These are phyloP conservation scores for Dolichotis patagonum DNA, from an alignment of 2,113 vertebrate genomes.

Conservation along the genomic window DNA sequence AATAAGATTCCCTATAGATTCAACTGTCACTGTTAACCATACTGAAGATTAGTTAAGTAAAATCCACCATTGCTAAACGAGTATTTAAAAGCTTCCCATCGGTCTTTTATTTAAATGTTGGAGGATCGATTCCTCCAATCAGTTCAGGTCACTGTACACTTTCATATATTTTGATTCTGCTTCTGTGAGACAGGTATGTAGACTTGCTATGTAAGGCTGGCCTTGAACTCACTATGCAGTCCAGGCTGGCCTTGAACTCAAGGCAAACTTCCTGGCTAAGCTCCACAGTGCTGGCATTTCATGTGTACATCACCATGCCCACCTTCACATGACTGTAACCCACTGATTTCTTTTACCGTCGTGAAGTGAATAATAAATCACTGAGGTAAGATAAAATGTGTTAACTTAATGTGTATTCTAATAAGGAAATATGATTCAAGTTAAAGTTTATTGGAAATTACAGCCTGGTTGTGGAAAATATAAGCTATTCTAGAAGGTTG, in stretches of 20 bases:
- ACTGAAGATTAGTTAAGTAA: conserved; percentile 20
- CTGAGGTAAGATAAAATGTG: conserved; percentile 16
- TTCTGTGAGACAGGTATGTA: background rate
- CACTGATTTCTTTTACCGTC: background rate
- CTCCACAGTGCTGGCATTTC: background rate
- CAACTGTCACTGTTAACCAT: background rate
- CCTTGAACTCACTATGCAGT: background rate
- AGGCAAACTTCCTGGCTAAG: background rate
- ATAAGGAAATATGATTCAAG: background rate
- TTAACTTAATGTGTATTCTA: background rate
- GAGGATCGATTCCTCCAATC: background rate
- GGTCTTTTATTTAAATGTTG: conserved; percentile 15
- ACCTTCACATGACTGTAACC: background rate
- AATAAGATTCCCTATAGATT: background rate
- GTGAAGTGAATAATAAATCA: background rate
- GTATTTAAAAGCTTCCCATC: background rate
- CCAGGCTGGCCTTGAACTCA: background rate
- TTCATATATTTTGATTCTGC: background rate
- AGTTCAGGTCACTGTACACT: background rate
- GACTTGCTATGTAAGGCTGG: background rate
- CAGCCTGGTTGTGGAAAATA: background rate
- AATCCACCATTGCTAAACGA: background rate
- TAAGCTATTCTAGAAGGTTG: background rate
- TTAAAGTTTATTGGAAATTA: conserved; percentile 23
- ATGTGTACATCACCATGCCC: background rate